Percentiles rank a stretch among this genome's conserved stretches.
phyloP scores from a whole-genome alignment of 2,797 vertebrate species.

The Poeciliopsis paucimaculata region DNA sequence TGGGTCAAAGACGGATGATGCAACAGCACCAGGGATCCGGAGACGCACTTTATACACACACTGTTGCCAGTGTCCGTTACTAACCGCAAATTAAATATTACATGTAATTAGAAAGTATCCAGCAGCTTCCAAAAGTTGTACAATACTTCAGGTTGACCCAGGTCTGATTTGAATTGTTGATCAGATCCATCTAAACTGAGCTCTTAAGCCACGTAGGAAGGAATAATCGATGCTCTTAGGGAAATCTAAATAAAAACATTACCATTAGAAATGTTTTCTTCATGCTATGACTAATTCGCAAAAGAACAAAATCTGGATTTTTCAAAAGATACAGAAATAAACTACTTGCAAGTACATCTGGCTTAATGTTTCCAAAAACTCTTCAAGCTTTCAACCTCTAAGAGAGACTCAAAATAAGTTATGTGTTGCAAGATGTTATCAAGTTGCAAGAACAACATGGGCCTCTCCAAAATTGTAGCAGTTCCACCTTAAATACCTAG shows the following conservation, averaged over 20 bases:
- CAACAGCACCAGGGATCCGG: background rate
- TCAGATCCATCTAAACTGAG: background rate
- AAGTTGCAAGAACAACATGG: background rate
- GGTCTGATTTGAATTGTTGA: background rate
- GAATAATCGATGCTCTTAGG: background rate
- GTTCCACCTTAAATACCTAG: background rate
- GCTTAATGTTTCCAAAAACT: background rate
- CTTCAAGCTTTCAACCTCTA: background rate
- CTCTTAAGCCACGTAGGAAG: background rate
- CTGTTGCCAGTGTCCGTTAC: background rate
- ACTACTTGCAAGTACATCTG: background rate
- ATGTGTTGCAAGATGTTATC: background rate
- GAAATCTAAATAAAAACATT: background rate
- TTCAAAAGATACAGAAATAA: background rate
- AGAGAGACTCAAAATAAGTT: background rate
- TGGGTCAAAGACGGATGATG: background rate
- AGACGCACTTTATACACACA: background rate
- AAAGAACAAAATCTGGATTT: background rate
- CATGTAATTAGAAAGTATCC: background rate
- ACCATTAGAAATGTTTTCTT: background rate
- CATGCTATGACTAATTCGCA: background rate
- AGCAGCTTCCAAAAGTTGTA: background rate
- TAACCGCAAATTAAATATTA: background rate
- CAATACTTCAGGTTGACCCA: background rate
- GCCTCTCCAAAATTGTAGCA: background rate